Evolutionary conservation across 2,888 invertebrate species (phyloP).

Genomic region (Nemotelus pantherinus): DNA sequence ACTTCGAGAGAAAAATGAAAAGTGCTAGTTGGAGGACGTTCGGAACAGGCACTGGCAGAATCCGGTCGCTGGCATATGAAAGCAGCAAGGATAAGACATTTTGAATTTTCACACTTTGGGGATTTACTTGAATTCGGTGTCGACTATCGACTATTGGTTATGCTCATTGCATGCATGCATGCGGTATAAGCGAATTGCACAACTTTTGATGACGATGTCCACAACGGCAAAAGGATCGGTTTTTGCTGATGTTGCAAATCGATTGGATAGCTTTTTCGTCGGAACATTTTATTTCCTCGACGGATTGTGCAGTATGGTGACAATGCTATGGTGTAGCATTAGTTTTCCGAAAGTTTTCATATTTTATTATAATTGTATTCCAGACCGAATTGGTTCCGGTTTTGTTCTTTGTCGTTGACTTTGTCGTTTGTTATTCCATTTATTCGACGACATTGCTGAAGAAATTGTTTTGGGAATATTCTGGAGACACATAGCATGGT

Average conservation of each 20-base stretch:
- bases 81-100: conserved; percentile 31
- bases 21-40: neutral
- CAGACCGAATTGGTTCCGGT: neutral
- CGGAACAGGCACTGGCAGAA: neutral
- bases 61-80: conserved; percentile 22
- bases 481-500: neutral
- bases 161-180: conserved; percentile 37
- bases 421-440: neutral
- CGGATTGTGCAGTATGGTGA: neutral
- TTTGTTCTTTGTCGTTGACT: neutral
- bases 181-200: conserved; percentile 46
- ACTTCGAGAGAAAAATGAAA: neutral
- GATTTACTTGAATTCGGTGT: conserved; percentile 40
- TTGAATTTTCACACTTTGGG: conserved; percentile 47
- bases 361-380: conserved; percentile 23
- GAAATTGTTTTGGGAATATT: too few relatives aligned
- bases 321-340: neutral
- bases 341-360: conserved; percentile 9
- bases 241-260: conserved; percentile 10
- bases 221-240: neutral
- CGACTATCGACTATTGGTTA: conserved; percentile 39
- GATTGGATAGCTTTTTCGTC: conserved; percentile 1
- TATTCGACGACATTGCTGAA: neutral
- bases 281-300: neutral
- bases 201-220: conserved; percentile 40